These are phyloP conservation scores for Acheta domesticus DNA, from an alignment of 2,888 invertebrate species.

Conservation along the genomic window DNA sequence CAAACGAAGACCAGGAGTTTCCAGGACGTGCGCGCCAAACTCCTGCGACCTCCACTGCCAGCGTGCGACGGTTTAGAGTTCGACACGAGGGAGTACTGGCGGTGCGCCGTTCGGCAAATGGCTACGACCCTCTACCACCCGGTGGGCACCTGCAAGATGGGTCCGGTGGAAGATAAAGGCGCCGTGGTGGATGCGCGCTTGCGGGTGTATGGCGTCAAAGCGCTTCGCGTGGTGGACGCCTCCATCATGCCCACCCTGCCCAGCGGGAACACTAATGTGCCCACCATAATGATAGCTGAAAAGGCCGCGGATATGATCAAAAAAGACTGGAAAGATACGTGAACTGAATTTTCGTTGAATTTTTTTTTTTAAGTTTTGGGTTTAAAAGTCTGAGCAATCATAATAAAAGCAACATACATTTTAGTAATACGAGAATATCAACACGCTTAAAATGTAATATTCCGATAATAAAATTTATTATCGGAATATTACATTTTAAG, in stretches of 20 bases:
- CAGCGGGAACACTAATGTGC: constrained; percentile 36
- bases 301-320: constrained; percentile 35
- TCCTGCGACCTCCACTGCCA: constrained; percentile 59
- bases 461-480: too few species aligned
- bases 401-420: too few species aligned
- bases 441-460: too few species aligned
- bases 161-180: constrained; percentile 27
- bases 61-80: constrained; percentile 58
- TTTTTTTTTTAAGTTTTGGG: too few species aligned
- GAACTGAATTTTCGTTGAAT: too few species aligned
- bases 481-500: too few species aligned
- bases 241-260: constrained; percentile 35
- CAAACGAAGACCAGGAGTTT: constrained; percentile 49
- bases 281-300: constrained; percentile 35
- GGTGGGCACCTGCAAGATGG: constrained; percentile 35
- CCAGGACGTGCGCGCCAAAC: constrained; percentile 45
- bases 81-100: constrained; percentile 53
- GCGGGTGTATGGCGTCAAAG: constrained; percentile 30
- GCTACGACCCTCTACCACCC: constrained; percentile 34
- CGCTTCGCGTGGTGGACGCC: constrained; percentile 34
- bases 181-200: constrained; percentile 34
- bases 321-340: constrained; percentile 48
- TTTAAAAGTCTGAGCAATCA: too few species aligned
- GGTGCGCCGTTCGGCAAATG: constrained; percentile 51
- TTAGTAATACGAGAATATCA: too few species aligned